Evolutionary conservation across 2,888 invertebrate genomes (phyloP), one percentile per base, ranked within the genome.

Genomic region (Campopleginae sp.): DNA sequence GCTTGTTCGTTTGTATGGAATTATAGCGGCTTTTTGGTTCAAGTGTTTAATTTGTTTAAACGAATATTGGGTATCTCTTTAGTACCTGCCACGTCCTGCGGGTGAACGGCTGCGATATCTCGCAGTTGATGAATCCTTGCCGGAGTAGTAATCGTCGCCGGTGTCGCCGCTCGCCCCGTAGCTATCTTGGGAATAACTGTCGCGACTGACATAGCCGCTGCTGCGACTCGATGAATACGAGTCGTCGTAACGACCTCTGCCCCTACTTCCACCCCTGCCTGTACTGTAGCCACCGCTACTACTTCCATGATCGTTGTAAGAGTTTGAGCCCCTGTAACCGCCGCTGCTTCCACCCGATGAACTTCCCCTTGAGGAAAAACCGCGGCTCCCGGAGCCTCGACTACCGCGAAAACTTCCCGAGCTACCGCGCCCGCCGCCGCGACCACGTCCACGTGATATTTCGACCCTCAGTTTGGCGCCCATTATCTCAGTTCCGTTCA

Each of bases 381-480:
- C 94, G 75, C 95, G 94, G 87, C 94, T 93, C 33, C 94, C 93
- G 76, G 94, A 93, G 66, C 94, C 94, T 85, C 96, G 95, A 63
- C 95, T 94, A 86, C 96, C 95, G 31, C 95, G 94, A 90, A 95
- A 95, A 88, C 96, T 95, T 77, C 95, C 94, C 85, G 96, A 94
- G 80, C 95, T 94, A 75, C 95, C 95, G 87, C 96, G 95, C 86
- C 96, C 95, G 86, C 96, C 95, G 80, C 96, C 96, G 68, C 97
- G 95, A 87, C 97, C 96, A 88, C 97, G 95, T 90, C 97, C 97
- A 89, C 97, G 96, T 82, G 98, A 98, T 90, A 98, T 96, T 94
- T 98, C 98, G 86, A 98, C 98, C 91, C 98, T 95, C 88, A 98
- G 95, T 91, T 98, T 98, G 90, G 97, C 97, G 90, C 98, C 98